Evolutionary conservation across 2,113 vertebrate species (phyloP), one percentile per base, ranked within the genome.

Genomic region (Dasypus novemcinctus): DNA sequence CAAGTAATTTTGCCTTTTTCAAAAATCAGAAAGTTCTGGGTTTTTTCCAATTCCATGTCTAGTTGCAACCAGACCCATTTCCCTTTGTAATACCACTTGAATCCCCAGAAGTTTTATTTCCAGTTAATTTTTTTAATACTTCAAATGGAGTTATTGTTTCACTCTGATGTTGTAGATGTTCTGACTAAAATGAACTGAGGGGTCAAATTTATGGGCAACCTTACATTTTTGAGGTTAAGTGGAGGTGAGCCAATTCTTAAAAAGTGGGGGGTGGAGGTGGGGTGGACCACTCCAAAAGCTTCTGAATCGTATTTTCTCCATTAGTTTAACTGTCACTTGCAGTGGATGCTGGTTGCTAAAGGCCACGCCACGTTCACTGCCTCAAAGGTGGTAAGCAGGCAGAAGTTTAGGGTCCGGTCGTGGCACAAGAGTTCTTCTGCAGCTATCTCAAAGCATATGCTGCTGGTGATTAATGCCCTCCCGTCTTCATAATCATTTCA

Each of bases 161-260:
- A 66, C 41, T 94, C 71, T 71, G 15, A 85, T 78, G n/a, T 69
- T 93, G 76, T 89, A 94, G 76, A 82, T 94, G 61, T 91, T 95
- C 91, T 79, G 59, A 84, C 36, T 96, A 52, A 69, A 75, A 80
- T 69, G 61, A 85, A 52, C 25, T n/a, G 59, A 7, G 33, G 8
- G 57, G 54, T 95, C 78, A 93, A 66, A 85, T 90, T 90, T 29
- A 23, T 52, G 72, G 25, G 25, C 38, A 80, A 85, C 11, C 72
- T 93, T 25, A 68, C 43, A 17, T 41, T 79, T 84, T 85, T 69
- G 63, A 93, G 57, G 71, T 93, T 88, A 83, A 72, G 41, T 41
- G 82, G 78, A 96, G 74, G 57, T 54, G 82, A 94, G 41, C 43
- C 66, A 46, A 85, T 64, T 94, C 54, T 86, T 36, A 46, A 41